Percentiles rank a stretch among this genome's conserved stretches.
Evolutionary conservation across 53 echinoderm and acorn worm species (phyloP).

Genomic region (Luidia sarsii): DNA sequence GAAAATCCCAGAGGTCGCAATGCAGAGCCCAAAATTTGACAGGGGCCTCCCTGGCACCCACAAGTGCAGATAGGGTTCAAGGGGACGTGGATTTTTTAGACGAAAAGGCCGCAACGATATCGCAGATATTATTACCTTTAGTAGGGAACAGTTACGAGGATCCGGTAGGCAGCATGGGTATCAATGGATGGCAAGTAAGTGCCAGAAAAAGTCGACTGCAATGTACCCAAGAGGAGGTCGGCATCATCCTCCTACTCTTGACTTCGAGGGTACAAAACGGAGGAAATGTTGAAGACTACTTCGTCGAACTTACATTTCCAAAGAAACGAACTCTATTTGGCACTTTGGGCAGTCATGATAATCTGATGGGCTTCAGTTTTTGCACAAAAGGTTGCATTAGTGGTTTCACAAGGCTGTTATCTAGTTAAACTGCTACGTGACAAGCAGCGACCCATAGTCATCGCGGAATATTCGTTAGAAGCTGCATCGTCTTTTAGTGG

Average conservation of each 20-base stretch:
- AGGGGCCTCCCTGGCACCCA: too few species aligned
- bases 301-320: constrained; percentile 53
- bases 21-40: too few species aligned
- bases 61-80: too few species aligned
- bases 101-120: background rate
- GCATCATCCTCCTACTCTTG: background rate
- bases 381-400: constrained; percentile 64
- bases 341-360: constrained; percentile 48
- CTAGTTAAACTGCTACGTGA: constrained; percentile 59
- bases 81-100: too few species aligned
- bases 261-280: background rate
- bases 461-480: constrained; percentile 59
- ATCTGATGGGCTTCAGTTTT: constrained; percentile 42
- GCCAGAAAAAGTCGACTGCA: too few species aligned
- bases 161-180: background rate
- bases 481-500: constrained; percentile 11
- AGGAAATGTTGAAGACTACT: constrained; percentile 14
- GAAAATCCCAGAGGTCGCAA: too few species aligned
- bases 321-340: constrained; percentile 41
- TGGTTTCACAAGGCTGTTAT: constrained; percentile 67
- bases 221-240: background rate
- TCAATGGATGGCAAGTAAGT: too few species aligned
- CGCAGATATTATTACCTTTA: background rate
- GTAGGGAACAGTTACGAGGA: background rate
- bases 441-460: constrained; percentile 59